Conservation (phyloP, 2,888 invertebrate genomes). For the Himalopsyche japonica region DNA sequence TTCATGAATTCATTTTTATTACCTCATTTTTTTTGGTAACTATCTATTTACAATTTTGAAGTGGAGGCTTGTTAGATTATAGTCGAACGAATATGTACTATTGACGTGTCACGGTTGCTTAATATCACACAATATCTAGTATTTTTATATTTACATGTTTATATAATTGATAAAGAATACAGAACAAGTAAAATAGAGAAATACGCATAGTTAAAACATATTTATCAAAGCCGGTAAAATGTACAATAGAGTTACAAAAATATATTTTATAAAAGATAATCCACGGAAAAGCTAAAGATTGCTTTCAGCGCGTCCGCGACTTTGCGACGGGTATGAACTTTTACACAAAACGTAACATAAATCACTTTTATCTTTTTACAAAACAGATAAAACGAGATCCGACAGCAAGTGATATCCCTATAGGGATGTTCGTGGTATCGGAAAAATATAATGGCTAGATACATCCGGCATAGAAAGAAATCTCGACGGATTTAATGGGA, state of each 20-base stretch:
- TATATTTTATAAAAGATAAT: not conserved
- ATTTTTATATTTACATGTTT: no score
- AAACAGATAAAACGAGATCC: conserved; percentile 16
- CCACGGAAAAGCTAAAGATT: conserved; percentile 1
- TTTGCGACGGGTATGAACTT: conserved; percentile 26
- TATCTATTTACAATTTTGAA: no score
- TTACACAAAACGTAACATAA: conserved; percentile 29
- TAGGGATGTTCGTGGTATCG: conserved; percentile 3
- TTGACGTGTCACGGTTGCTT: no score
- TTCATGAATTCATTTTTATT: no score
- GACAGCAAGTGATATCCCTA: conserved; percentile 9
- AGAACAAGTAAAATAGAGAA: no score
- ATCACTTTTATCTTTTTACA: conserved; percentile 30
- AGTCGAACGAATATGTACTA: no score
- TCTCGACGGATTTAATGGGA: not conserved
- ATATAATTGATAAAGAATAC: no score
- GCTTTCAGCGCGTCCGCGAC: conserved; percentile 19
- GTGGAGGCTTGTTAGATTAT: no score
- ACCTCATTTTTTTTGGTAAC: no score
- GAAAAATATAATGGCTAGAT: not conserved
- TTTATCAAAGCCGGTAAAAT: not conserved
- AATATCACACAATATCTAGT: no score
- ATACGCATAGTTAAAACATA: no score
- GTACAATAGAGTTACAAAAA: not conserved
- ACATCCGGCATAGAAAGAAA: not conserved